These are phyloP conservation scores for Gallinago media DNA, from an alignment of 2,113 vertebrate genomes.

Conservation along the genomic window DNA sequence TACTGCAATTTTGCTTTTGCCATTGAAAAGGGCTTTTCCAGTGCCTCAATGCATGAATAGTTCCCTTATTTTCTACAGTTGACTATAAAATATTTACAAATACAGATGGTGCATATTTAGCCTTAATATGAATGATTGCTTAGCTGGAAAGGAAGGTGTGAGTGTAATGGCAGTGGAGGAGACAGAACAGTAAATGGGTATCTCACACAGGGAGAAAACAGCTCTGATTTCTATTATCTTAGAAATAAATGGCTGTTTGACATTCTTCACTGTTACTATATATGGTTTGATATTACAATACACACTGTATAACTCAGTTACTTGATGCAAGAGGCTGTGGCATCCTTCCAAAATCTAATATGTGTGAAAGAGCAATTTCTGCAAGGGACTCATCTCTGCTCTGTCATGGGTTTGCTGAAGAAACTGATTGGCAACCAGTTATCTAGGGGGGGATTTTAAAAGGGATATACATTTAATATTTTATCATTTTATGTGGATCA, in stretches of 20 bases:
- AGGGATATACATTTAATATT: not conserved
- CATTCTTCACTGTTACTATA: not conserved
- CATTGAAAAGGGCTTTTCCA: not conserved
- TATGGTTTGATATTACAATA: not conserved
- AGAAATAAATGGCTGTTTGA: not conserved
- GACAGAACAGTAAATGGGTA: not conserved
- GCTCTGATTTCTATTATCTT: constrained; percentile 1
- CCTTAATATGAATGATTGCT: not conserved
- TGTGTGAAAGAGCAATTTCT: not conserved
- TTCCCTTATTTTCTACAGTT: not conserved
- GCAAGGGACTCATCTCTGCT: not conserved
- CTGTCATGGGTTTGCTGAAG: not conserved
- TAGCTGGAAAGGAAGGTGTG: not conserved
- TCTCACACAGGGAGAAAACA: not conserved
- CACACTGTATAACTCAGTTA: not conserved
- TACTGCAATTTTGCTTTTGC: not conserved
- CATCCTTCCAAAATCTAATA: not conserved
- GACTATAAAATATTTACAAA: not conserved
- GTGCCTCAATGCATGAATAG: not conserved
- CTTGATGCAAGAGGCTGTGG: not conserved
- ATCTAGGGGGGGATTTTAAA: not conserved
- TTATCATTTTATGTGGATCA: not conserved
- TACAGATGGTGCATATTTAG: not conserved
- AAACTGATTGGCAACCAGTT: not conserved
- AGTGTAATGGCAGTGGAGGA: not conserved